Conservation (phyloP, 2,888 invertebrate genomes). For the Chrysina gloriosa region DNA sequence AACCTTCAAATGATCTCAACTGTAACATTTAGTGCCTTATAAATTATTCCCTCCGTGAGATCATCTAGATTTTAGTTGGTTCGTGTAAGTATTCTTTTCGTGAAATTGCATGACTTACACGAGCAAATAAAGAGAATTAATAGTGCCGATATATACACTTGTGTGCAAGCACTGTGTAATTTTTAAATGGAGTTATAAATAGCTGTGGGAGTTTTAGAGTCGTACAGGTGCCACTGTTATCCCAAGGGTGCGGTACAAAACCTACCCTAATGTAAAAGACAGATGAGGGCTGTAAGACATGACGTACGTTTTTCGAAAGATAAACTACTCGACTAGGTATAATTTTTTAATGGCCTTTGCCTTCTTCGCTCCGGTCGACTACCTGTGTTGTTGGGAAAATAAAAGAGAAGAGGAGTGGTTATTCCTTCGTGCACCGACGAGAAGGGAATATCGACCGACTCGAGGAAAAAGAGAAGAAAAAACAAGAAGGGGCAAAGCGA, state of each 20-base stretch:
- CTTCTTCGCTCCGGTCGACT: slow-evolving; percentile 39
- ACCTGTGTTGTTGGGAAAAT: slow-evolving; percentile 41
- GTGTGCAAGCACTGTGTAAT: slow-evolving; percentile 33
- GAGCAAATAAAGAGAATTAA: background rate
- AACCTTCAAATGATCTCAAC: too few relatives aligned
- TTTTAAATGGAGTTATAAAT: slow-evolving; percentile 44
- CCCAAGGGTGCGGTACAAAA: slow-evolving; percentile 38
- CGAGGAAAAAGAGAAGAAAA: slow-evolving; percentile 15
- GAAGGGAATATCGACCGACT: slow-evolving; percentile 23
- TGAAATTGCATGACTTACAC: background rate
- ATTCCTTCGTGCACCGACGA: slow-evolving; percentile 10
- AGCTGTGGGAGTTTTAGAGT: slow-evolving; percentile 39
- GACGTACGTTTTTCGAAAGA: slow-evolving; percentile 42
- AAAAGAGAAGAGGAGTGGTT: slow-evolving; percentile 17
- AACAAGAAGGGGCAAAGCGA: background rate
- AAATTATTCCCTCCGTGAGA: background rate
- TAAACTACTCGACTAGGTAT: slow-evolving; percentile 42
- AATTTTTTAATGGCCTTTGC: slow-evolving; percentile 42
- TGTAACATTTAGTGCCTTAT: too few relatives aligned
- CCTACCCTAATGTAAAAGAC: slow-evolving; percentile 43
- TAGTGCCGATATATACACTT: background rate
- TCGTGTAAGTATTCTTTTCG: background rate
- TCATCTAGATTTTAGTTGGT: background rate
- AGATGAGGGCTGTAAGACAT: slow-evolving; percentile 41
- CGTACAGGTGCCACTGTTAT: slow-evolving; percentile 41